Evolutionary conservation across 2,113 vertebrate genomes (phyloP).

Genomic region (Cyprinus carpio): DNA sequence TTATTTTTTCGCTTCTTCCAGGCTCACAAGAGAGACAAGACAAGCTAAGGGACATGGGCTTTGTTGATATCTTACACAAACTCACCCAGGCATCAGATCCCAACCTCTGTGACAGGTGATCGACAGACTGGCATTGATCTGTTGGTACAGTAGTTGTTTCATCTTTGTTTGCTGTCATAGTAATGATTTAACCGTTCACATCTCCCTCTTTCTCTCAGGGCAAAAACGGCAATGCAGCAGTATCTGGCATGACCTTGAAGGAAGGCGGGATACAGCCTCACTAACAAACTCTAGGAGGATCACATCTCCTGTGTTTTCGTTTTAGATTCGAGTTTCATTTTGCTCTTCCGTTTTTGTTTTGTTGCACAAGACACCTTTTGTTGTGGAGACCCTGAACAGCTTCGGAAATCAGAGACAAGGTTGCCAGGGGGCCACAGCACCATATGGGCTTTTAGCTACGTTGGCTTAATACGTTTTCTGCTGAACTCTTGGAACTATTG

Average conservation of each 20-base stretch:
- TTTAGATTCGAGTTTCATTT: conserved; percentile 44
- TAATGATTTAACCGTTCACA: neutral
- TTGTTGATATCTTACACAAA: conserved; percentile 97
- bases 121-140: neutral
- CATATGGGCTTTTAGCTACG: conserved; percentile 16
- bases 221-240: conserved; percentile 98
- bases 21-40: conserved; percentile 97
- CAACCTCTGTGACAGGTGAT: conserved; percentile 93
- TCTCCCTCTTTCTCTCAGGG: conserved; percentile 77
- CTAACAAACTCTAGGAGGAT: conserved; percentile 60
- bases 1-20: conserved; percentile 61
- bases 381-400: conserved; percentile 37
- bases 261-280: conserved; percentile 71
- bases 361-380: conserved; percentile 75
- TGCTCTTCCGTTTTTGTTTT: conserved; percentile 59
- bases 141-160: neutral
- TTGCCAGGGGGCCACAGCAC: conserved; percentile 42
- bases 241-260: conserved; percentile 90
- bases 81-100: conserved; percentile 91
- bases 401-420: conserved; percentile 35
- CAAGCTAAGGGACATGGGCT: conserved; percentile 95
- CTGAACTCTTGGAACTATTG: conserved; percentile 52
- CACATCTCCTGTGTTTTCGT: conserved; percentile 43
- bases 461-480: conserved; percentile 39
- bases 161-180: neutral